Percentiles rank a stretch among this genome's conserved stretches.
Conservation (phyloP, 2,888 invertebrate species). For the Patella ulyssiponensis region DNA sequence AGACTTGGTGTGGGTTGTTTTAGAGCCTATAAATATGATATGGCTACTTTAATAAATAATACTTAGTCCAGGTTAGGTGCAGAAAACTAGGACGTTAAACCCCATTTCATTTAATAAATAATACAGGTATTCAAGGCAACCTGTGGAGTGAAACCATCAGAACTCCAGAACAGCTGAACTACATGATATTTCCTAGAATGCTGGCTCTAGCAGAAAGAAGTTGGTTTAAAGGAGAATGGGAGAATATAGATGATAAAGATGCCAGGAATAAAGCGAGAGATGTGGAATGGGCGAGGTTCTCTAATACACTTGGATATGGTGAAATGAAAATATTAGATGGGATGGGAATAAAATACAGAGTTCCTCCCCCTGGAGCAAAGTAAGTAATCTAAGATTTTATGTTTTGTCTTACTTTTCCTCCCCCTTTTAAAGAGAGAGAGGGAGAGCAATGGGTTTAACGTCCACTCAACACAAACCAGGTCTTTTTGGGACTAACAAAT, state of each 20-base stretch:
- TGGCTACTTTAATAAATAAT: background rate
- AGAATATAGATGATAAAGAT: conserved; percentile 31
- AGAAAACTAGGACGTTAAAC: too few species aligned
- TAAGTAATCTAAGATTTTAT: conserved; percentile 33
- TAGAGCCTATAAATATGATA: background rate
- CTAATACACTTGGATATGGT: conserved; percentile 47
- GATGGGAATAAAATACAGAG: conserved; percentile 47
- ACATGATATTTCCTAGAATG: conserved; percentile 58
- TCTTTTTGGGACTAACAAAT: too few species aligned
- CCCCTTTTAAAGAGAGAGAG: too few species aligned
- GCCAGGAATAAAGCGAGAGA: conserved; percentile 16
- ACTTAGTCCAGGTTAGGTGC: too few species aligned
- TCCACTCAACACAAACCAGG: too few species aligned
- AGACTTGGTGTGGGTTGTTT: background rate
- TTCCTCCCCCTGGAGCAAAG: conserved; percentile 59
- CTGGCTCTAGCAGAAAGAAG: conserved; percentile 64
- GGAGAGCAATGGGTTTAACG: too few species aligned
- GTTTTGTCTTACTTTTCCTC: too few species aligned
- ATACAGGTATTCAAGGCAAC: conserved; percentile 62
- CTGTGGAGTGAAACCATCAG: conserved; percentile 61
- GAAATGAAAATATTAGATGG: conserved; percentile 53
- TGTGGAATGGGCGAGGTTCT: conserved; percentile 56
- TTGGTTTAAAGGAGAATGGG: conserved; percentile 67
- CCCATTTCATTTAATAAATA: background rate
- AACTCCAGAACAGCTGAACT: conserved; percentile 44